Evolutionary conservation across 2,113 vertebrate genomes (phyloP), one percentile per base, ranked within the genome.

Genomic region (Macquaria australasica): DNA sequence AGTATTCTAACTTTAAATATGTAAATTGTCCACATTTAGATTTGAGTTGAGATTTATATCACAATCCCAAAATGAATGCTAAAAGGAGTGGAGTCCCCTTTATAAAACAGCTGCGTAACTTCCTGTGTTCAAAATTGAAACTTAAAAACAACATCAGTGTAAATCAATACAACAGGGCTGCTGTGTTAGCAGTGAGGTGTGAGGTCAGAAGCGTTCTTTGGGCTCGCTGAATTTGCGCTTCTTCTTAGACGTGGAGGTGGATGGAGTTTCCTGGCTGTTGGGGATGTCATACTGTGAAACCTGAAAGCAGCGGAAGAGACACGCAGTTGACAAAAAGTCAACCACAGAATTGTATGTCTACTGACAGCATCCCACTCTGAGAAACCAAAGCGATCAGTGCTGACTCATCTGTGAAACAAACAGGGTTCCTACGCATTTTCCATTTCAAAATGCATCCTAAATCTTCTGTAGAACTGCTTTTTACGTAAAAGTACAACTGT

Each of bases 161-260:
- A 12, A 20, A 45, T 34, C 15, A 25, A 39, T 0, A 8, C 51
- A 34, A 66, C 15, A 10, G 58, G 55, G 45, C 23, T 53, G 69
- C 55, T 41, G 41, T 5, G 25, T 4, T 23, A 4, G 58, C 66
- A 7, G 41, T 0, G 31, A 11, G 6, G 6, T 28, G 53, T 15
- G 77, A 70, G 53, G 45, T 95, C 82, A 97, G 59, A 92, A 93
- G 53, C 1, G 82, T 4, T 97, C 94, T 87, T 97, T 96, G 15
- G 98, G 97, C 66, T 98, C 97, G 41, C 98, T 99, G 83, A 97
- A 96, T 87, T 97, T 98, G 79, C 97, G 96, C 88, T 93, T 97
- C 72, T 98, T 98, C 43, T 4, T 66, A 0, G 93, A 82, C 3
- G 75, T 68, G 18, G 95, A 9, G 9, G 78, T 25, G 31, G 87